phyloP scores from a whole-genome alignment of 2,797 vertebrate genomes.

The Peromyscus melanophrys region DNA sequence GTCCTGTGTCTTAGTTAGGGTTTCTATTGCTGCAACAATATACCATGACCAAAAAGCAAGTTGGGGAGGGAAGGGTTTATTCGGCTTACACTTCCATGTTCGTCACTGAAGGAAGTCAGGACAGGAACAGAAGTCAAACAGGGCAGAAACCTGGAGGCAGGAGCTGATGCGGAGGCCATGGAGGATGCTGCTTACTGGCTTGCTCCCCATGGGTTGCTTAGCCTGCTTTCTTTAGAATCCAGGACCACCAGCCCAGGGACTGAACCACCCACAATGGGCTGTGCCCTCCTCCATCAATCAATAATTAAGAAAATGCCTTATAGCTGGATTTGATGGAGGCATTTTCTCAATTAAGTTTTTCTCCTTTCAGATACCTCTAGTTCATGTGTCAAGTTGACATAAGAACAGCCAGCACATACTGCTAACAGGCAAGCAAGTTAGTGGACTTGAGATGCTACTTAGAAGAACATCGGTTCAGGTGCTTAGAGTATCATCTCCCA shows the following conservation, averaged over 20 bases:
- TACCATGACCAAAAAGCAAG: not conserved
- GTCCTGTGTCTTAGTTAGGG: not conserved
- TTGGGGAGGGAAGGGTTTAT: not conserved
- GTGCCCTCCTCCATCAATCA: not conserved
- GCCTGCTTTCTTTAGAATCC: not conserved
- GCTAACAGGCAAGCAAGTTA: constrained; percentile 19
- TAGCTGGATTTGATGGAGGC: not conserved
- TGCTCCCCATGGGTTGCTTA: not conserved
- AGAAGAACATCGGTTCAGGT: not conserved
- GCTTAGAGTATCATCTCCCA: not conserved
- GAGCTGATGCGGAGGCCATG: not conserved
- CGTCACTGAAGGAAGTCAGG: not conserved
- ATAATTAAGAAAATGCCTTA: not conserved
- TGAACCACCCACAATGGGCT: not conserved
- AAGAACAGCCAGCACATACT: not conserved
- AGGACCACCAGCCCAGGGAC: not conserved
- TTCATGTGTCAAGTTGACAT: not conserved
- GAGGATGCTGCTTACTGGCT: not conserved
- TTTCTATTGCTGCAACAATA: not conserved
- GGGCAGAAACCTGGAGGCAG: not conserved
- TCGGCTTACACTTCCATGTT: not conserved
- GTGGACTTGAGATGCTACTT: not conserved
- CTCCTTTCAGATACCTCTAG: not conserved
- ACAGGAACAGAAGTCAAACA: not conserved
- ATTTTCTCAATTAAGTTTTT: not conserved